phyloP scores from a whole-genome alignment of 2,113 vertebrate species.

The Esox niger region DNA sequence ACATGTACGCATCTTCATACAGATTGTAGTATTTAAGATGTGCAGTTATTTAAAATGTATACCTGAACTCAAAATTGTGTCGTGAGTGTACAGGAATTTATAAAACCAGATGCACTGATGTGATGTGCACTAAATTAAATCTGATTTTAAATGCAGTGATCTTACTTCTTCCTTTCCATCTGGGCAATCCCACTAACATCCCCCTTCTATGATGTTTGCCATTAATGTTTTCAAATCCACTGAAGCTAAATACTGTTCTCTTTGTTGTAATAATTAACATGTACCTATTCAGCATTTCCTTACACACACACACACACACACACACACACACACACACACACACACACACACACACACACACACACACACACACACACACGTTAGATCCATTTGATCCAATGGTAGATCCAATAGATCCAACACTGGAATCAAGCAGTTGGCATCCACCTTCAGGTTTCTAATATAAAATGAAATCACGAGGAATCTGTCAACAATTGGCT shows the following conservation, averaged over 20 bases:
- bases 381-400: too few relatives aligned
- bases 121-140: slow-evolving; percentile 24
- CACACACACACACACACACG: too few relatives aligned
- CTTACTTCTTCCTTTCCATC: slow-evolving; percentile 40
- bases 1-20: slow-evolving; percentile 20
- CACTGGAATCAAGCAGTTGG: slow-evolving; percentile 54
- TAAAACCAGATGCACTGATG: slow-evolving; percentile 44
- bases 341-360: slow-evolving; percentile 34
- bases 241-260: slow-evolving; percentile 11
- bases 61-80: slow-evolving; percentile 17
- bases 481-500: slow-evolving; percentile 65
- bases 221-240: slow-evolving; percentile 12
- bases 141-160: slow-evolving; percentile 33
- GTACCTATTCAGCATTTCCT: slow-evolving; percentile 26
- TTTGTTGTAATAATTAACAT: too few relatives aligned
- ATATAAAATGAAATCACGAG: slow-evolving; percentile 58
- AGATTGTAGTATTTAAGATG: slow-evolving; percentile 33
- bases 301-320: slow-evolving; percentile 23
- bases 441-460: slow-evolving; percentile 50
- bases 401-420: slow-evolving; percentile 54
- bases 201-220: slow-evolving; percentile 4
- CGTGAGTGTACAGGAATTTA: slow-evolving; percentile 25
- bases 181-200: slow-evolving; percentile 37
- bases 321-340: too few relatives aligned
- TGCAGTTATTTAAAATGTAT: slow-evolving; percentile 37